Base-by-base conservation (phyloP, 2,113 vertebrate genomes). In the Hippocampus abdominalis region DNA sequence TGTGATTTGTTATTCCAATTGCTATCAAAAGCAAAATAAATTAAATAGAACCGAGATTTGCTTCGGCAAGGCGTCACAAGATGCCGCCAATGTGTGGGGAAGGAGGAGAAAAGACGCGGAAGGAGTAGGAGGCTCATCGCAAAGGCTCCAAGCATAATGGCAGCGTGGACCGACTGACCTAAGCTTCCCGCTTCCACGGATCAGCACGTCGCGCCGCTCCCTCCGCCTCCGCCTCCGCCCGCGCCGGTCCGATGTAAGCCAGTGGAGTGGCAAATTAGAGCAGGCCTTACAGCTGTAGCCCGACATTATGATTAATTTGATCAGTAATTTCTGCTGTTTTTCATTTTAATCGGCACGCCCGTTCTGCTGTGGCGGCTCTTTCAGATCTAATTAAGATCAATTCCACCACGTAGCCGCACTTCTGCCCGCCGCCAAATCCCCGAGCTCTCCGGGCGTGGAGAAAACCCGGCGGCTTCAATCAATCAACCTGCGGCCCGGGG, bases 331-430 rank as follows among this genome's bases (percentile, higher is more conserved):
- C 96, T 99, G 95, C 96, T 99, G 97, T 99, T 99, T 99, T 99
- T 99, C 95, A 98, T 99, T 99, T 98, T 99, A 99, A 99, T 98
- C 97, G 95, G 94, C 94, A 96, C 94, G 94, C 96, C 97, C 95
- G 96, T 96, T 98, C 96, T 98, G 94, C 96, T 97, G 96, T 98
- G 96, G 95, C 96, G 97, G 96, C 95, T 97, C 97, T 98, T 98
- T 99, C 97, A 97, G 97, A 98, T 99, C 96, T 99, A 98, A 99
- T 99, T 99, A 99, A 99, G 97, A 99, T 99, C 97, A 99, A 99
- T 98, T 98, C 96, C 94, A 86, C 27, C 57, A 91, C 95, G 95
- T 95, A 98, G 97, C 96, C 94, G 80, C 93, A 80, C 87, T 81
- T 86, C 77, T 83, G 76, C 83, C 67, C 16, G 49, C 85, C 93